Percentiles rank a stretch among this genome's conserved stretches.
These are phyloP conservation scores for Chrysodeixis includens DNA, from an alignment of 2,888 invertebrate species.

Conservation along the genomic window DNA sequence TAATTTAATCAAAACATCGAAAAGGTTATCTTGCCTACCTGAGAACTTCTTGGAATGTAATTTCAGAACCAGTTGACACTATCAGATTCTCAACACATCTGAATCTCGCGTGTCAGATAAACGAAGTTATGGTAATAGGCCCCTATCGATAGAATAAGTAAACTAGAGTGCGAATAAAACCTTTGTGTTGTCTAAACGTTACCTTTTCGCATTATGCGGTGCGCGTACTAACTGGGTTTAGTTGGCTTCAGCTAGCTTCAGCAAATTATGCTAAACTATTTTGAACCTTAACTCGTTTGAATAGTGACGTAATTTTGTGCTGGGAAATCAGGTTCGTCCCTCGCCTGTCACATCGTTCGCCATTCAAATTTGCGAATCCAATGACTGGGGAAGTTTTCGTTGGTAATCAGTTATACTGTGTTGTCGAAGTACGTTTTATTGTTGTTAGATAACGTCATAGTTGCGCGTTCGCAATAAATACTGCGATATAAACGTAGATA, in stretches of 20 bases:
- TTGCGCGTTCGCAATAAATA: not conserved
- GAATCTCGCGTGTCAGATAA: conserved; percentile 52
- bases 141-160: conserved; percentile 58
- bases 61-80: conserved; percentile 48
- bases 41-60: conserved; percentile 34
- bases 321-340: conserved; percentile 57
- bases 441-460: conserved; percentile 16
- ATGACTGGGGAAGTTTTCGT: conserved; percentile 57
- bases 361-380: conserved; percentile 69
- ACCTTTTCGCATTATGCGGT: conserved; percentile 73
- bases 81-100: conserved; percentile 44
- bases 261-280: conserved; percentile 54
- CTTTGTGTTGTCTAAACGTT: conserved; percentile 67
- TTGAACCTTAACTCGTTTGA: conserved; percentile 53
- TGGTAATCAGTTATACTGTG: conserved; percentile 45
- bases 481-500: conserved; percentile 1
- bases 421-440: conserved; percentile 21
- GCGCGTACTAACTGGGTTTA: conserved; percentile 74
- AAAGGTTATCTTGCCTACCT: conserved; percentile 16
- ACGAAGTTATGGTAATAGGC: conserved; percentile 59
- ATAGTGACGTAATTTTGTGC: conserved; percentile 48
- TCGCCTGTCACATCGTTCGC: conserved; percentile 63
- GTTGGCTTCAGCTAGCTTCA: conserved; percentile 64
- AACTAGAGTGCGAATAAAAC: conserved; percentile 62
- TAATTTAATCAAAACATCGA: conserved; percentile 3